These are phyloP conservation scores for Chlorops oryzae DNA, from an alignment of 1,140 invertebrate genomes.

Conservation along the genomic window DNA sequence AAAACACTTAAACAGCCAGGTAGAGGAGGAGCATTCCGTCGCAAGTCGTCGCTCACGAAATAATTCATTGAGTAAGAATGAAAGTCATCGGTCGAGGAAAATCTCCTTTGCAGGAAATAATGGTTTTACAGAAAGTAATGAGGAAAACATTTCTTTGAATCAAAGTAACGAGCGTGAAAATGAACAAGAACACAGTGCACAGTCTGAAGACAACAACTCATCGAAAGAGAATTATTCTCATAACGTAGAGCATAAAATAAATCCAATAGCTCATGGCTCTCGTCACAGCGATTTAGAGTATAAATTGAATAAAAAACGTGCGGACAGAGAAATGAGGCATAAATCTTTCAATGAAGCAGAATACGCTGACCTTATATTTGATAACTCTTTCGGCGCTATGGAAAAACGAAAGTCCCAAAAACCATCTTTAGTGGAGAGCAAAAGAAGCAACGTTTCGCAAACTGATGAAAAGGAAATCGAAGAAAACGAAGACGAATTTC, in stretches of 20 bases:
- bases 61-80: too few relatives aligned
- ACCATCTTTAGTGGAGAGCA: too few relatives aligned
- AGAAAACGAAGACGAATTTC: too few relatives aligned
- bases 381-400: too few relatives aligned
- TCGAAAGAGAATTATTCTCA: neutral
- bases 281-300: neutral
- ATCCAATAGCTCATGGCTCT: neutral
- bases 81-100: neutral
- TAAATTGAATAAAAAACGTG: neutral
- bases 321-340: conserved; percentile 1
- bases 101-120: neutral
- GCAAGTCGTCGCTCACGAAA: too few relatives aligned
- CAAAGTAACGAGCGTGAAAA: neutral
- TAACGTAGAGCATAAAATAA: neutral
- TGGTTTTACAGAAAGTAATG: neutral
- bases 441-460: too few relatives aligned
- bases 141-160: neutral
- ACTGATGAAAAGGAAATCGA: too few relatives aligned
- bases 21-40: too few relatives aligned
- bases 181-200: neutral
- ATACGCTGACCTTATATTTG: too few relatives aligned
- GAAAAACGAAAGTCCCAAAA: too few relatives aligned
- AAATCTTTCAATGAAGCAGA: neutral
- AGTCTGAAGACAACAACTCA: neutral
- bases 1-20: too few relatives aligned